A percentile compares a stretch with the other conserved stretches of the same genome.
These are phyloP conservation scores for Macrostomum lignano DNA, from an alignment of 1,140 invertebrate genomes.

Conservation along the genomic window DNA sequence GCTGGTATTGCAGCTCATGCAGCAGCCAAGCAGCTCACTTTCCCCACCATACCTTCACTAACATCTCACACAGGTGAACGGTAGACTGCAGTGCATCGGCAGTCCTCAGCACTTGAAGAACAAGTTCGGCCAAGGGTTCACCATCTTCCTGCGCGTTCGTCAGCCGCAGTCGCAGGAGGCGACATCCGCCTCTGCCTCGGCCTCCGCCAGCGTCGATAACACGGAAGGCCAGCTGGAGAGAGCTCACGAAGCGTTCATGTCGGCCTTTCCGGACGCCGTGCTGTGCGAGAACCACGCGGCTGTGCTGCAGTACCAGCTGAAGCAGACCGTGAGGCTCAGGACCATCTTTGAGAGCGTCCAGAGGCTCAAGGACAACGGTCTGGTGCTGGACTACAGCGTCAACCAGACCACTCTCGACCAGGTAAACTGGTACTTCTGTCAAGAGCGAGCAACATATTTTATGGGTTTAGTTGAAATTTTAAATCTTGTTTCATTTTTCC, in stretches of 20 bases:
- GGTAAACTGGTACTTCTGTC: conserved; percentile 13
- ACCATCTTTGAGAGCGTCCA: conserved; percentile 23
- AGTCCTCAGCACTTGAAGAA: conserved; percentile 28
- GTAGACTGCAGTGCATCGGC: conserved; percentile 29
- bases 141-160: conserved; percentile 23
- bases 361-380: conserved; percentile 18
- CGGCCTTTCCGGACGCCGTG: not conserved
- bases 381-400: conserved; percentile 30
- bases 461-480: no score
- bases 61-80: no score
- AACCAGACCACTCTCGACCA: conserved; percentile 30
- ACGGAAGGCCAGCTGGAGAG: no score
- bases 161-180: no score
- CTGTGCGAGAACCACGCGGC: no score
- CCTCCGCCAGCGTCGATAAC: no score
- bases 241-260: not conserved
- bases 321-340: conserved; percentile 9
- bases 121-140: conserved; percentile 30
- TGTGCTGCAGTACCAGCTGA: not conserved
- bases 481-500: no score
- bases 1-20: no score
- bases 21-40: no score
- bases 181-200: no score
- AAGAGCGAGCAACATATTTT: no score
- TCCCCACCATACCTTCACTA: conserved; percentile 21